Evolutionary conservation across 1,140 invertebrate species (phyloP).

Genomic region (Brachionus calyciflorus): DNA sequence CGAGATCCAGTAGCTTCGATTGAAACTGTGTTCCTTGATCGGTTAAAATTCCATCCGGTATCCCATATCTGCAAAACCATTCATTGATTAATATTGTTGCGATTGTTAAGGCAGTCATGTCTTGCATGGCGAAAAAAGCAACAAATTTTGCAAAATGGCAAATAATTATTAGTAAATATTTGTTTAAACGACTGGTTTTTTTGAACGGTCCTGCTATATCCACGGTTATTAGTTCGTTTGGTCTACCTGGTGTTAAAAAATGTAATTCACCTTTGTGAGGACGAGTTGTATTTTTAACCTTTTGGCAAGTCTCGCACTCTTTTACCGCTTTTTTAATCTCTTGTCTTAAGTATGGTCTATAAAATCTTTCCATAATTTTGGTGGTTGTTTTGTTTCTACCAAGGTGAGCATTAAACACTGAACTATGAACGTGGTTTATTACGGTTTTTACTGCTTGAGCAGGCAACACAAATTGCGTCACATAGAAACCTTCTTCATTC

Average conservation of each 20-base stretch:
- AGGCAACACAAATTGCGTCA: no score
- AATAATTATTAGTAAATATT: slow-evolving; percentile 55
- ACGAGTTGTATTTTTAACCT: background rate
- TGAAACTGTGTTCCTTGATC: slow-evolving; percentile 55
- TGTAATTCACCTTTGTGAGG: background rate
- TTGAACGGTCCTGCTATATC: slow-evolving; percentile 49
- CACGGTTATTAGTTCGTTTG: slow-evolving; percentile 9
- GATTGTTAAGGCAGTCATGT: slow-evolving; percentile 54
- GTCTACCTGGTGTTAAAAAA: background rate
- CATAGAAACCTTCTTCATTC: no score
- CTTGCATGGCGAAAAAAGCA: slow-evolving; percentile 54
- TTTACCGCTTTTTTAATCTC: no score
- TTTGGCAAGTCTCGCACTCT: slow-evolving; percentile 45
- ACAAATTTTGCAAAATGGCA: slow-evolving; percentile 59
- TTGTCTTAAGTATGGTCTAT: no score
- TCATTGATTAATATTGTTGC: slow-evolving; percentile 54
- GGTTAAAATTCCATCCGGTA: slow-evolving; percentile 53
- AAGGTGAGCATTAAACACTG: no score
- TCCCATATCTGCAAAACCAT: slow-evolving; percentile 54
- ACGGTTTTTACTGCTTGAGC: no score
- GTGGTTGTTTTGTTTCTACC: no score
- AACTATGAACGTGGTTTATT: no score
- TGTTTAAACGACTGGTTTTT: slow-evolving; percentile 48
- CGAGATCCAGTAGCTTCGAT: slow-evolving; percentile 47
- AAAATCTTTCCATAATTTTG: no score